These are phyloP conservation scores for Cataglyphis albicans DNA, from an alignment of 2,888 invertebrate genomes.

Conservation along the genomic window DNA sequence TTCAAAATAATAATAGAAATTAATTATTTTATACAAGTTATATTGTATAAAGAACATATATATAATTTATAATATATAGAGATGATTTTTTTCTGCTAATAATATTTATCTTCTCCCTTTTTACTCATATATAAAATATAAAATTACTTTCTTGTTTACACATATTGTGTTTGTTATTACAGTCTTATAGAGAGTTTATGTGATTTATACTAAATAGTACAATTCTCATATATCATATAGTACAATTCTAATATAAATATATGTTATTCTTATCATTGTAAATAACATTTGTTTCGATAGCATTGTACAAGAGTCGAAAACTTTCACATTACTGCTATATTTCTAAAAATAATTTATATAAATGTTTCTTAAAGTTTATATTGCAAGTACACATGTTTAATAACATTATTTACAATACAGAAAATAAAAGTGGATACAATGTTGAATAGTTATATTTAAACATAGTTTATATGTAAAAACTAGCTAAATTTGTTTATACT, in stretches of 20 bases:
- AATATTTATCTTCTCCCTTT: not conserved
- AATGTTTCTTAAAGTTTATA: slow-evolving; percentile 37
- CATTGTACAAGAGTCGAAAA: slow-evolving; percentile 21
- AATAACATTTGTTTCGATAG: slow-evolving; percentile 3
- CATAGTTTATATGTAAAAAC: not conserved
- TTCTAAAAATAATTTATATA: slow-evolving; percentile 42
- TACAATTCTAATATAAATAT: slow-evolving; percentile 53
- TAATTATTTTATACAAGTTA: slow-evolving; percentile 20
- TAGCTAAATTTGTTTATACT: slow-evolving; percentile 6
- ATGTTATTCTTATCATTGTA: slow-evolving; percentile 24
- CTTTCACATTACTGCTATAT: slow-evolving; percentile 15
- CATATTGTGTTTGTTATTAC: slow-evolving; percentile 52
- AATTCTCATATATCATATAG: slow-evolving; percentile 24
- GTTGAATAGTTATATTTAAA: not conserved
- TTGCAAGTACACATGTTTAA: slow-evolving; percentile 36
- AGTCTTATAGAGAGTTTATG: slow-evolving; percentile 45
- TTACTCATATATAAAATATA: slow-evolving; percentile 65
- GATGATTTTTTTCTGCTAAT: slow-evolving; percentile 6
- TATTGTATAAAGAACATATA: slow-evolving; percentile 27
- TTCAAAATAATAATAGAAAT: not conserved
- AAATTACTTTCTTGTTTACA: slow-evolving; percentile 73
- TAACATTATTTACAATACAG: slow-evolving; percentile 50
- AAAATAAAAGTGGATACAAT: slow-evolving; percentile 33
- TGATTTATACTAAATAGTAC: slow-evolving; percentile 31
- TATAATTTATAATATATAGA: not conserved